Evolutionary conservation across 1,140 invertebrate species (phyloP).

Genomic region (Diprion similis): DNA sequence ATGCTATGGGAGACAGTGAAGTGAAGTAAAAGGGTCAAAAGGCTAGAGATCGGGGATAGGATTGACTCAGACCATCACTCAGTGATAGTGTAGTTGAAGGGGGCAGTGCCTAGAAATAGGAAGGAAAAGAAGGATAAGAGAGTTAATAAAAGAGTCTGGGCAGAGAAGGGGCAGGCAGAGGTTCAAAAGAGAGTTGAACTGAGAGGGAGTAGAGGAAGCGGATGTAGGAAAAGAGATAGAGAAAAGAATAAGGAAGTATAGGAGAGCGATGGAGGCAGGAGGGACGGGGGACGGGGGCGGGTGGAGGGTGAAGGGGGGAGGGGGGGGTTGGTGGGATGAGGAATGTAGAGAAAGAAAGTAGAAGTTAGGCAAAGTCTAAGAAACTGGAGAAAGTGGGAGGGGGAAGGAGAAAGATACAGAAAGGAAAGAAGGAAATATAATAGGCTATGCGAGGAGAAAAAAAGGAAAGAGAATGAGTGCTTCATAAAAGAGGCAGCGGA

Average conservation of each 20-base stretch:
- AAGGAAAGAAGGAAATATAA: too few relatives aligned
- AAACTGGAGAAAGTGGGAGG: too few relatives aligned
- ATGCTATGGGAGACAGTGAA: constrained; percentile 22
- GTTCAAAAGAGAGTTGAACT: neutral
- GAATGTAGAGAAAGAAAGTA: too few relatives aligned
- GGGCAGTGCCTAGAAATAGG: neutral
- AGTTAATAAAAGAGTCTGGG: neutral
- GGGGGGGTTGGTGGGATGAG: too few relatives aligned
- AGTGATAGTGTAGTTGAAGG: neutral
- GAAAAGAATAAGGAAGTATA: constrained; percentile 13
- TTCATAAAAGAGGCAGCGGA: too few relatives aligned
- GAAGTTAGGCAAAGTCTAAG: too few relatives aligned
- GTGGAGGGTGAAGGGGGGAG: too few relatives aligned
- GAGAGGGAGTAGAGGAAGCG: constrained; percentile 12
- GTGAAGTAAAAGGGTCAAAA: neutral
- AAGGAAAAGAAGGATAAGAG: neutral
- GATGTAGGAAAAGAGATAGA: neutral
- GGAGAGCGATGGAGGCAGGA: constrained; percentile 17
- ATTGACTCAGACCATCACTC: neutral
- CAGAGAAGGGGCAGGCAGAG: neutral
- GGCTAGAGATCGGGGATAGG: neutral
- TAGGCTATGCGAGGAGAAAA: too few relatives aligned
- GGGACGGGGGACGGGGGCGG: constrained; percentile 13
- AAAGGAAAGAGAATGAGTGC: too few relatives aligned
- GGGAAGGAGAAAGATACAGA: too few relatives aligned